Base-by-base conservation (phyloP, 2,797 vertebrate genomes). In the Sciurus carolinensis region DNA sequence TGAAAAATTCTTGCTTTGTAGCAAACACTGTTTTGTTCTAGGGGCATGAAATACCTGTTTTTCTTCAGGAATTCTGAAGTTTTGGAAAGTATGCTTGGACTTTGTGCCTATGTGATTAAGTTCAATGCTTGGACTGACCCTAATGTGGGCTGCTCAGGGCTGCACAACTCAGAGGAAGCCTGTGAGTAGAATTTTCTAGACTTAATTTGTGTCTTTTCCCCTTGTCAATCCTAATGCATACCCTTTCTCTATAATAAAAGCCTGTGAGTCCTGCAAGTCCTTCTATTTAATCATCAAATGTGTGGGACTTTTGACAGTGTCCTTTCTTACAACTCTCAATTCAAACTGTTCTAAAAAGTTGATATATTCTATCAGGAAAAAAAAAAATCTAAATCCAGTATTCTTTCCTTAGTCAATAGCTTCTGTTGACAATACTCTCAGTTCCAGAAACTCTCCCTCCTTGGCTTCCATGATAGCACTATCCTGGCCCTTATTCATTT, bases 401-500 rank as follows among this genome's bases (percentile, higher is more conserved):
- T 62, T 33, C 42, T 83, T 87, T 69, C 44, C 62, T 81, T 79
- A 64, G 62, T 81, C 24, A 1, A 2, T 69, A 75, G 33, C 7
- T 30, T 54, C 54, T 77, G 54, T 50, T 77, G 52, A 5, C 42
- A 71, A 36, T 6, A 50, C 44, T 69, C 57, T 79, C 59, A 72
- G 54, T 94, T 89, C 52, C 80, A 94, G 80, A 92, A 92, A 57
- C 42, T 75, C 57, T 64, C n/a, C 59, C 50, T 93, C n/a, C 42
- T 94, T 77, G 26, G 44, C 44, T 57, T 89, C 5, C 0, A 1
- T 77, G 77, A 93, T 75, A 33, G 36, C 5, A 39, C 17, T 64
- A 42, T 17, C 7, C 30, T 83, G 50, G 15, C 3, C 15, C 50
- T 81, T 30, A 17, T 15, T 54, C 26, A 71, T 66, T 72, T 44